phyloP scores from a whole-genome alignment of 30 jellyfish, hydroid and myxozoan species.

The Phacellophora camtschatica region DNA sequence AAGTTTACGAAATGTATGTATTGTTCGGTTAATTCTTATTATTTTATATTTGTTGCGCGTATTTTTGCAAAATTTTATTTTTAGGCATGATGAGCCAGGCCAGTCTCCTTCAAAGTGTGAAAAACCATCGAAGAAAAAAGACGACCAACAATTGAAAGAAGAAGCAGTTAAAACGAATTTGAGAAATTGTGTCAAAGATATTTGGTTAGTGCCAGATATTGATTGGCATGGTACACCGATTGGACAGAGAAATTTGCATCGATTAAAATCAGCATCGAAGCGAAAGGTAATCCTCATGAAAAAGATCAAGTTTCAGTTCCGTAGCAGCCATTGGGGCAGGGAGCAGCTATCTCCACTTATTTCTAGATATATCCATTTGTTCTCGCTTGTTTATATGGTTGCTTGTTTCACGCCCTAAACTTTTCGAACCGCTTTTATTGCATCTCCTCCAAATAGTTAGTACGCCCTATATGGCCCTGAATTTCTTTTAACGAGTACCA shows the following conservation, averaged over 20 bases:
- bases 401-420: too few species aligned
- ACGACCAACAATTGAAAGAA: background rate
- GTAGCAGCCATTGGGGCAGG: background rate
- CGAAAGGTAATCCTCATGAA: constrained; percentile 12
- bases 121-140: constrained; percentile 21
- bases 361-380: too few species aligned
- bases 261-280: constrained; percentile 5
- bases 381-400: too few species aligned
- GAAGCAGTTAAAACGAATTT: constrained; percentile 7
- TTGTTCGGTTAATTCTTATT: too few species aligned
- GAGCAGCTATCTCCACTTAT: too few species aligned
- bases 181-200: constrained; percentile 38
- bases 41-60: too few species aligned
- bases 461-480: too few species aligned
- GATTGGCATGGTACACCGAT: constrained; percentile 41
- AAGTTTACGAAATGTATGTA: too few species aligned
- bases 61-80: too few species aligned
- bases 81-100: constrained; percentile 61
- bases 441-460: too few species aligned
- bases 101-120: constrained; percentile 8
- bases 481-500: too few species aligned
- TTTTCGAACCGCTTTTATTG: too few species aligned
- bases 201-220: constrained; percentile 38
- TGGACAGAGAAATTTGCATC: background rate
- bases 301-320: background rate